These are phyloP conservation scores for Brachyalestes nurse DNA, from an alignment of 2,797 vertebrate genomes.

Conservation along the genomic window DNA sequence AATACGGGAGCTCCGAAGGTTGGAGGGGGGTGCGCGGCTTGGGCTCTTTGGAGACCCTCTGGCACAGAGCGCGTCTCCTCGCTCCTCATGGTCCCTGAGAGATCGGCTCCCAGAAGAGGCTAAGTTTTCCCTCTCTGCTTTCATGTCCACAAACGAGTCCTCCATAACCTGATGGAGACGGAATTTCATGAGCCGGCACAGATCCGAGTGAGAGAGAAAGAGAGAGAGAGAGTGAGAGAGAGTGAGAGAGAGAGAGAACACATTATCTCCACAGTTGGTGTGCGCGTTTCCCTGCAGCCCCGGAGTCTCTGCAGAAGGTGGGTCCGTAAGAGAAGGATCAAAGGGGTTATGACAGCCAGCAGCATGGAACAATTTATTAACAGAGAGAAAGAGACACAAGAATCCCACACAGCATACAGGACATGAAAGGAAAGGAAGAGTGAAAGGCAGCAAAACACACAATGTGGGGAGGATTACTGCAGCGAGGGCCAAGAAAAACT, in stretches of 20 bases:
- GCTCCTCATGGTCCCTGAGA: neutral
- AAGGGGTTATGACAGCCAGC: conserved; percentile 44
- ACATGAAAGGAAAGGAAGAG: conserved; percentile 31
- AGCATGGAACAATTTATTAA: conserved; percentile 46
- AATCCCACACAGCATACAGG: conserved; percentile 11
- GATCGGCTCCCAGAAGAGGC: neutral
- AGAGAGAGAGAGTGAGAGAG: neutral
- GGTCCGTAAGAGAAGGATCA: conserved; percentile 46
- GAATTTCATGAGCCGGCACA: conserved; percentile 27
- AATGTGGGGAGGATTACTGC: conserved; percentile 37
- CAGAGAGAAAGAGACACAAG: conserved; percentile 31
- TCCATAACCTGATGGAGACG: conserved; percentile 11
- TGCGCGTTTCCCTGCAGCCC: conserved; percentile 31
- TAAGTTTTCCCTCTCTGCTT: conserved; percentile 4
- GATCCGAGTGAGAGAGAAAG: conserved; percentile 13
- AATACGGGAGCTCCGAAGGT: neutral
- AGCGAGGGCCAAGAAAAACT: neutral
- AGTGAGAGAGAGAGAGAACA: neutral
- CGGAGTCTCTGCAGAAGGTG: conserved; percentile 25
- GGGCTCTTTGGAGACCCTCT: too few relatives aligned
- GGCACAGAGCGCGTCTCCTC: neutral
- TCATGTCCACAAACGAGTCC: neutral
- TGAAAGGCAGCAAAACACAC: conserved; percentile 29
- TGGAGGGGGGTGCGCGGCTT: neutral
- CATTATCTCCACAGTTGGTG: conserved; percentile 41